Evolutionary conservation across 2,888 invertebrate genomes (phyloP), one percentile per base, ranked within the genome.

Genomic region (Brachypterus glaber): DNA sequence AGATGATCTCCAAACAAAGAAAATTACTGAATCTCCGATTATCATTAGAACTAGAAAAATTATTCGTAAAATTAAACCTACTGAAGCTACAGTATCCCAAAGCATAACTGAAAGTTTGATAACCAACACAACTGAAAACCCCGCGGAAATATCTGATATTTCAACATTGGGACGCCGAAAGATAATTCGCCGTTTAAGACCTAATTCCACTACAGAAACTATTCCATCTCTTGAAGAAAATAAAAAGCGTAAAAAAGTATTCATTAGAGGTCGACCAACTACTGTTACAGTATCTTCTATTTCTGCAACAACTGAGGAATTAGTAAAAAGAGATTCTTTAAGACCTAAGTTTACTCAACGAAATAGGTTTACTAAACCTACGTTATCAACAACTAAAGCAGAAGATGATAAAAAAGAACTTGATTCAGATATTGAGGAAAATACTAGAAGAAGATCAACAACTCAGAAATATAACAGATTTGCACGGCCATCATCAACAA

Each of bases 31-130:
- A n/a, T 51, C 54, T 5, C 27, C 27, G 4, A 27, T 27, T 27
- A 27, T 27, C 5, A 41, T 57, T 4, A 49, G 60, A 17, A 62
- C 58, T 3, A 56, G 60, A 39, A 64, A 62, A 52, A 59, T 64
- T 34, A 50, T 64, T 16, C 46, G 62, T 17, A 63, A 60, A 46
- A 40, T 63, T 13, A 44, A 41, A 31, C 51, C 57, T 12, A 51
- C 52, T 8, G 45, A 46, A 41, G 17, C 50, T 13, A 43, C 50
- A 13, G 35, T 48, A n/a, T n/a, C 13, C 27, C 21, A 21, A 44
- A 33, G 37, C 44, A 29, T 34, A 48, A 2, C 41, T n/a, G n/a
- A n/a, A n/a, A n/a, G n/a, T n/a, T n/a, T n/a, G n/a, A 26, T 15
- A n/a, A 24, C 26, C 8, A 38, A 40, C 27, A 11, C 40, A 9